Conservation (phyloP, 2,113 vertebrate species). For the Aepyceros melampus region DNA sequence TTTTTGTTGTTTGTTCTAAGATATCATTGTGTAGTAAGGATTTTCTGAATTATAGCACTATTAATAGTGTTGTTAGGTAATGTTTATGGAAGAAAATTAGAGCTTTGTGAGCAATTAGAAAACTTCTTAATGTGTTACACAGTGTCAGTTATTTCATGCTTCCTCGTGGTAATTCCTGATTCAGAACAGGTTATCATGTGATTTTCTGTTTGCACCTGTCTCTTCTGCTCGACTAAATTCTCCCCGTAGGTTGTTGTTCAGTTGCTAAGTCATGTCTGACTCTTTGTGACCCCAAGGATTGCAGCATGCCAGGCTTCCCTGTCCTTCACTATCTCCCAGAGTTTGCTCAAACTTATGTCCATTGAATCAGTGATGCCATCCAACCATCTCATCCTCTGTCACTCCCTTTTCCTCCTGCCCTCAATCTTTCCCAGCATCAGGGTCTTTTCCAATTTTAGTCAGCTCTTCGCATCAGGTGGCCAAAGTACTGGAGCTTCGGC, state of each 20-base stretch:
- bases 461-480: not conserved
- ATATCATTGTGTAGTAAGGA: not conserved
- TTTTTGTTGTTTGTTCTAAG: not conserved
- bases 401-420: not conserved
- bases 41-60: not conserved
- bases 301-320: not conserved
- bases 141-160: not conserved
- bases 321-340: not conserved
- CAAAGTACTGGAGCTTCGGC: not conserved
- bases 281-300: not conserved
- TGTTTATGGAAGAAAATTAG: conserved; percentile 1
- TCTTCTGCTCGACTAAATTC: not conserved
- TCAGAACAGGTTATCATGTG: not conserved
- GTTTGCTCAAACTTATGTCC: not conserved
- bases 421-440: not conserved
- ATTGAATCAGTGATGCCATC: not conserved
- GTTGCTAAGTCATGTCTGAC: not conserved
- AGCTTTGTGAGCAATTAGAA: not conserved
- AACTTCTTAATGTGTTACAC: not conserved
- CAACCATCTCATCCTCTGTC: not conserved
- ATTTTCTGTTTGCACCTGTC: not conserved
- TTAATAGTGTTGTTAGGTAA: not conserved
- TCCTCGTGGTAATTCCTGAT: not conserved
- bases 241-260: not conserved
- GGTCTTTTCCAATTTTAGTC: not conserved